Conservation (phyloP, 2,113 vertebrate species). For the Antechinus stuartii region DNA sequence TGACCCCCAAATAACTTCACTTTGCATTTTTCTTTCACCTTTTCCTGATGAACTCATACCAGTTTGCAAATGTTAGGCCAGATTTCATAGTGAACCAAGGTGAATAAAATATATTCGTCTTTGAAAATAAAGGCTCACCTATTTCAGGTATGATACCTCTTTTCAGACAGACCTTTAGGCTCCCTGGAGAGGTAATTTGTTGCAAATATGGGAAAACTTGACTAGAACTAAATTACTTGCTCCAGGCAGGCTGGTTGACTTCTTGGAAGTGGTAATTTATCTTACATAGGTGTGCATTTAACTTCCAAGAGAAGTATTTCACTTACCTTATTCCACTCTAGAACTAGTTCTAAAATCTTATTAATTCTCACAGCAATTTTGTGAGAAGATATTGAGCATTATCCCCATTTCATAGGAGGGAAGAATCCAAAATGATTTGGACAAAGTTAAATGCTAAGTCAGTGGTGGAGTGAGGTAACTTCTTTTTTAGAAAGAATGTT, state of each 20-base stretch:
- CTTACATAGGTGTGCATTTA: neutral
- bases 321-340: constrained; percentile 22
- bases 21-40: constrained; percentile 54
- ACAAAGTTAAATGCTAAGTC: neutral
- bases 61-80: constrained; percentile 31
- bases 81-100: constrained; percentile 1
- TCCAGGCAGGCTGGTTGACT: constrained; percentile 32
- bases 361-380: neutral
- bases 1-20: constrained; percentile 8
- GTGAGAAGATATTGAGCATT: constrained; percentile 5
- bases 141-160: constrained; percentile 21
- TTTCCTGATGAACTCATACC: constrained; percentile 29
- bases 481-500: constrained; percentile 6
- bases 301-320: constrained; percentile 21
- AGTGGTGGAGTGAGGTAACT: neutral
- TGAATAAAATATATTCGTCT: constrained; percentile 26
- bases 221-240: constrained; percentile 33
- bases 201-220: neutral
- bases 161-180: constrained; percentile 11
- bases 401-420: constrained; percentile 33
- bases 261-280: constrained; percentile 19
- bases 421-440: constrained; percentile 5
- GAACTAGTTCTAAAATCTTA: constrained; percentile 7
- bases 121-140: constrained; percentile 11
- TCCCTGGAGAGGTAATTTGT: neutral